These are phyloP conservation scores for Brachirus orientalis DNA, from an alignment of 2,113 vertebrate species.

Conservation along the genomic window DNA sequence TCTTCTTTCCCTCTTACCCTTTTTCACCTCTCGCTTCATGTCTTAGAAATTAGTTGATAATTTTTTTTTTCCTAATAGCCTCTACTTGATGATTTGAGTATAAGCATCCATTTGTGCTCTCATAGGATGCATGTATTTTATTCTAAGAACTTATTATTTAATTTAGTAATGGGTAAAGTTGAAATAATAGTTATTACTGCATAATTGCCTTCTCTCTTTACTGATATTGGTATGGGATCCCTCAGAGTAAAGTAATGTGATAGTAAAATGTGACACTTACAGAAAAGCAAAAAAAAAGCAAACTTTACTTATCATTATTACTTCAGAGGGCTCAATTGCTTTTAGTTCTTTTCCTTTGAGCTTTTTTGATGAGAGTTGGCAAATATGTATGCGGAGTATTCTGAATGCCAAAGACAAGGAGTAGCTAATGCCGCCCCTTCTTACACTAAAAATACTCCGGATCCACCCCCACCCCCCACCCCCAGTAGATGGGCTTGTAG, in stretches of 20 bases:
- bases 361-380: conserved; percentile 93
- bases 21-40: conserved; percentile 92
- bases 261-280: conserved; percentile 35
- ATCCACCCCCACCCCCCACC: conserved; percentile 57
- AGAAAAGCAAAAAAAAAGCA: too few species aligned
- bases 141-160: conserved; percentile 75
- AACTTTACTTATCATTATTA: too few species aligned
- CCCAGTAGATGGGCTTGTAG: conserved; percentile 76
- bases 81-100: conserved; percentile 90
- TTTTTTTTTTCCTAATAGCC: conserved; percentile 82
- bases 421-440: conserved; percentile 90
- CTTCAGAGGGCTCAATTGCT: conserved; percentile 84
- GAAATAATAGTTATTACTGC: conserved; percentile 82
- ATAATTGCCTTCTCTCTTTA: conserved; percentile 99
- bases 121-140: conserved; percentile 95
- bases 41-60: conserved; percentile 95
- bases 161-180: conserved; percentile 66
- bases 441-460: conserved; percentile 89
- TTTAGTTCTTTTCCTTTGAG: conserved; percentile 63
- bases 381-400: conserved; percentile 98
- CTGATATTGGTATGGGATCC: conserved; percentile 90
- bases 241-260: conserved; percentile 91
- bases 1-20: conserved; percentile 82
- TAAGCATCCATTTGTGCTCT: conserved; percentile 93
- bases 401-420: conserved; percentile 94